Evolutionary conservation across 2,797 vertebrate species (phyloP).

Genomic region (Rhinella marina): DNA sequence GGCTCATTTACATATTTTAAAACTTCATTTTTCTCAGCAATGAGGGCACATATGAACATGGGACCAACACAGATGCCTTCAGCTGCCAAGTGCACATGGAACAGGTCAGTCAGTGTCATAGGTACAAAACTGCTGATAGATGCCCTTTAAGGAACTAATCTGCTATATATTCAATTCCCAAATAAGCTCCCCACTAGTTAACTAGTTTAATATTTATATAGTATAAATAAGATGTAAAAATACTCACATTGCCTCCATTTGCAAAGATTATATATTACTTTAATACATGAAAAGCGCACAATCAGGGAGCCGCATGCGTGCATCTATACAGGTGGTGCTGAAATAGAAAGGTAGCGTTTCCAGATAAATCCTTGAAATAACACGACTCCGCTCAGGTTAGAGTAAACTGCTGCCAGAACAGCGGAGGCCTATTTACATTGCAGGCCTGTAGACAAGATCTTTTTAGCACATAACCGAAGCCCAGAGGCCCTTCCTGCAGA

Average conservation of each 20-base stretch:
- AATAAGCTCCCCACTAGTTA: neutral
- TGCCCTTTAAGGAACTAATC: too few species aligned
- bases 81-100: too few species aligned
- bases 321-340: neutral
- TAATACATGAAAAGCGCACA: neutral
- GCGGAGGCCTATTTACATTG: slow-evolving; percentile 72
- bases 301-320: neutral
- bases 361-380: slow-evolving; percentile 62
- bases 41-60: too few species aligned
- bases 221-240: neutral
- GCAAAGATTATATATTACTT: neutral
- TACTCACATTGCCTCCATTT: neutral
- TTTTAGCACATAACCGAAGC: slow-evolving; percentile 72
- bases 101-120: too few species aligned
- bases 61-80: too few species aligned
- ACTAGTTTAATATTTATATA: neutral
- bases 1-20: too few species aligned
- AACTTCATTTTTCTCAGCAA: too few species aligned
- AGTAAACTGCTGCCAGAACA: slow-evolving; percentile 65
- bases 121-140: too few species aligned
- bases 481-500: slow-evolving; percentile 70
- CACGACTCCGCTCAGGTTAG: slow-evolving; percentile 68
- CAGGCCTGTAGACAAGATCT: slow-evolving; percentile 70
- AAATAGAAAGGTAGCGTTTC: slow-evolving; percentile 16
- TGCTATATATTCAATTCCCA: neutral